Evolutionary conservation across 64 coral and sea anemone genomes (phyloP).

Genomic region (Acropora yongei): DNA sequence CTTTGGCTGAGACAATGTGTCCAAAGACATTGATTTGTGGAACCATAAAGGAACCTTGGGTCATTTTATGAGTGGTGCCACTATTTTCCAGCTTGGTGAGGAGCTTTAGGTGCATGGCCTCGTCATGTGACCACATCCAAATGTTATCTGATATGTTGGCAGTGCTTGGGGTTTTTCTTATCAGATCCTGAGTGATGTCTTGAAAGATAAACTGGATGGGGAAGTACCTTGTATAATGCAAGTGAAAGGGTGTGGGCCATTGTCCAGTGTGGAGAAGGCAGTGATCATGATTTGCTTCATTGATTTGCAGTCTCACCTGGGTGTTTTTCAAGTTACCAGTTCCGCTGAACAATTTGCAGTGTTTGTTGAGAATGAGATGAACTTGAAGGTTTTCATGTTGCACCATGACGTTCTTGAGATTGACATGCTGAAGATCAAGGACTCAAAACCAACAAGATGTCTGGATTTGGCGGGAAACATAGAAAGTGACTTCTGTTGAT

Average conservation of each 20-base stretch:
- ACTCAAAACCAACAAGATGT: too few relatives aligned
- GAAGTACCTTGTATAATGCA: conserved; percentile 32
- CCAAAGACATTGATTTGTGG: conserved; percentile 25
- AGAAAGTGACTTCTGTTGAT: conserved; percentile 16
- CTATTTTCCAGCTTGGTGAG: conserved; percentile 8
- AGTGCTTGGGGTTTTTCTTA: background rate
- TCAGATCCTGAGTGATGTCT: background rate
- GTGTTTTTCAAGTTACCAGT: conserved; percentile 39
- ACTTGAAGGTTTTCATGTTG: conserved; percentile 42
- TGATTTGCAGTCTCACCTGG: conserved; percentile 37
- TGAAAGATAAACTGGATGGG: conserved; percentile 39
- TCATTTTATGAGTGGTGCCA: background rate
- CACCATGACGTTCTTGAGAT: conserved; percentile 14
- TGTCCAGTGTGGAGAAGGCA: conserved; percentile 55
- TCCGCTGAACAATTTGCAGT: conserved; percentile 45
- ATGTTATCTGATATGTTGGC: conserved; percentile 22
- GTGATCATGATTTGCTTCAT: conserved; percentile 12
- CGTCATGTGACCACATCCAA: background rate
- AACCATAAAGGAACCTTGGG: background rate
- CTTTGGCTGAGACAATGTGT: conserved; percentile 36
- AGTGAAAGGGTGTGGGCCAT: conserved; percentile 12
- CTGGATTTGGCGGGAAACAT: too few relatives aligned
- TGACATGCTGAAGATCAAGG: conserved; percentile 10
- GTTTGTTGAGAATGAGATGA: conserved; percentile 36
- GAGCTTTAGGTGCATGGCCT: background rate